Percentiles rank a stretch among this genome's conserved stretches.
These are phyloP conservation scores for Xyliphius kryptos DNA, from an alignment of 2,113 vertebrate species.

Conservation along the genomic window DNA sequence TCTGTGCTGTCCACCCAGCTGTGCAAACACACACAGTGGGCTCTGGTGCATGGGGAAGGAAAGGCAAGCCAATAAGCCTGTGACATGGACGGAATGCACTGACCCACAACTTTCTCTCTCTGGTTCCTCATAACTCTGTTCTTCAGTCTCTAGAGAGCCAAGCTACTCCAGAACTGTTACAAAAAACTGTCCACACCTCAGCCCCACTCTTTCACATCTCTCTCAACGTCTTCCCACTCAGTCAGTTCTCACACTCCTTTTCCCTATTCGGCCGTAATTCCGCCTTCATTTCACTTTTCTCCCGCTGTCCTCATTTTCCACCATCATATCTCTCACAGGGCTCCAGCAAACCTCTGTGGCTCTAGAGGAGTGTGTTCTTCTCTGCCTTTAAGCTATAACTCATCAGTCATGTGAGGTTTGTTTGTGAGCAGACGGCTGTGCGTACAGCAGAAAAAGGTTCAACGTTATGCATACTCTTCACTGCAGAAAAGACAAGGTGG, in stretches of 20 bases:
- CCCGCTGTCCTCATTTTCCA: slow-evolving; percentile 17
- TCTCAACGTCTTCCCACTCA: not conserved
- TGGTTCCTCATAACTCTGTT: not conserved
- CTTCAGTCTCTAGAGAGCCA: slow-evolving; percentile 19
- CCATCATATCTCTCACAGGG: slow-evolving; percentile 23
- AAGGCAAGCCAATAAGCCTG: slow-evolving; percentile 37
- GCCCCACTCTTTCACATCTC: slow-evolving; percentile 7
- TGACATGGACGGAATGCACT: slow-evolving; percentile 30
- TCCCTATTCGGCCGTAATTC: slow-evolving; percentile 25
- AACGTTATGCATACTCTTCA: no score
- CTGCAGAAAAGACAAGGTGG: slow-evolving; percentile 10
- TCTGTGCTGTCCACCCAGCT: slow-evolving; percentile 37
- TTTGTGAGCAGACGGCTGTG: no score
- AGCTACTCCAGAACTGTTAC: slow-evolving; percentile 21
- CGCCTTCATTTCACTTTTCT: slow-evolving; percentile 14
- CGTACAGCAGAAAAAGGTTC: no score
- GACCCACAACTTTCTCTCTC: slow-evolving; percentile 16
- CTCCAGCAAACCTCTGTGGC: no score
- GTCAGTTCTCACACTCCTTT: slow-evolving; percentile 23
- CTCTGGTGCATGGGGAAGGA: slow-evolving; percentile 30
- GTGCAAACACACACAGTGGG: slow-evolving; percentile 41
- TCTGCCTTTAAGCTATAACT: slow-evolving; percentile 13
- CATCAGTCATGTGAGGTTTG: slow-evolving; percentile 4
- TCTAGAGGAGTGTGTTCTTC: slow-evolving; percentile 6
- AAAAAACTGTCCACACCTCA: slow-evolving; percentile 15